Evolutionary conservation across 2,797 vertebrate genomes (phyloP), one percentile per base, ranked within the genome.

Genomic region (Anabas testudineus): DNA sequence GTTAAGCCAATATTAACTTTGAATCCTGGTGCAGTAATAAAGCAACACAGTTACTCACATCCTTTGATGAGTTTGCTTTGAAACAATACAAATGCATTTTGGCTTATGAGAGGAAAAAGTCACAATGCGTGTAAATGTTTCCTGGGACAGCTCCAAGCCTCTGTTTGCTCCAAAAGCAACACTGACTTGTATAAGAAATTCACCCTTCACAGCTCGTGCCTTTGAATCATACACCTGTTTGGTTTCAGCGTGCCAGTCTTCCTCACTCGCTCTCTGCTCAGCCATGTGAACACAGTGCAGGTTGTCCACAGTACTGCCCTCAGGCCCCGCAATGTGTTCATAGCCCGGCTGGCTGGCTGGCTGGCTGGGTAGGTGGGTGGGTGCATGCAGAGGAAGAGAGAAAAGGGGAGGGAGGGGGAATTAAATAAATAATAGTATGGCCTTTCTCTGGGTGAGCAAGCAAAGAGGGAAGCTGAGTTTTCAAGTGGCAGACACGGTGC

Each of bases 171-270:
- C 90, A 92, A 90, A 91, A 89, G 86, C 87, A 93, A 90, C 88
- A 92, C 69, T 85, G 89, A 90, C 87, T 90, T 75, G 86, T 84
- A 88, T 87, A 87, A 91, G 81, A 91, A 92, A 92, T 91, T 91
- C 92, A 93, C 91, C 91, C 93, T 94, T 94, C 92, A 93, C 91
- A 94, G 93, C 91, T 92, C 81, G 73, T 90, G 85, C 91, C 87
- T 93, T 90, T 87, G 87, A 91, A 91, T 93, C 92, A 92, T 93
- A 93, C 94, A 95, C 94, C 94, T 95, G 94, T 93, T 92, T 93
- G 91, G 90, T 86, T 93, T 87, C 88, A 78, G 87, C 68, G 87
- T 94, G 94, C 93, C 93, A 94, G 93, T 90, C 90, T 88, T 88
- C 87, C 86, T 90, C 88, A 54, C 92, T 87, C 90, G 74, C 90